Evolutionary conservation across 2,113 vertebrate species (phyloP).

Genomic region (Tinamus guttatus): DNA sequence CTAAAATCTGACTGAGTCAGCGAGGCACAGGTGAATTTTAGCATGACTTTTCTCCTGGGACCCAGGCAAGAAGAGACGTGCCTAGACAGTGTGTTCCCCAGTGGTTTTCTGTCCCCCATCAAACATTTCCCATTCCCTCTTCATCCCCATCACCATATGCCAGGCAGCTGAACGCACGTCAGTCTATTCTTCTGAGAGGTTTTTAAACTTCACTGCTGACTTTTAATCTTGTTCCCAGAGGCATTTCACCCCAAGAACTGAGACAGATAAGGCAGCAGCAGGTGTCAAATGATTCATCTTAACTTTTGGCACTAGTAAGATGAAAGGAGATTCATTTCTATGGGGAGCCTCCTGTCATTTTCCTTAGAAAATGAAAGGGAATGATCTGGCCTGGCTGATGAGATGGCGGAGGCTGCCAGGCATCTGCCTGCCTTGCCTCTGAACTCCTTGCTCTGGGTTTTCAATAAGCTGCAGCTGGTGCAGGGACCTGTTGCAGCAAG

Average conservation of each 20-base stretch:
- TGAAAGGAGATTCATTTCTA: slow-evolving; percentile 25
- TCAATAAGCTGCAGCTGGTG: background rate
- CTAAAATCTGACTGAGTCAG: background rate
- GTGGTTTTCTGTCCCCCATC: background rate
- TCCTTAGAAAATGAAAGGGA: slow-evolving; percentile 12
- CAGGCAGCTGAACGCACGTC: background rate
- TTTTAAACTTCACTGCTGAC: slow-evolving; percentile 46
- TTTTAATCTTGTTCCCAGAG: slow-evolving; percentile 45
- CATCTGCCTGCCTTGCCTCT: background rate
- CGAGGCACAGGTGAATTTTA: background rate
- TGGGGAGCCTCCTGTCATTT: slow-evolving; percentile 5
- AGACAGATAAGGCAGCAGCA: slow-evolving; percentile 30
- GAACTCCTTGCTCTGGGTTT: background rate
- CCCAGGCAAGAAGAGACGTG: background rate
- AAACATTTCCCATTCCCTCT: background rate
- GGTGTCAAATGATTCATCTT: slow-evolving; percentile 49
- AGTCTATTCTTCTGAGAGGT: background rate
- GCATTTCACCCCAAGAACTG: slow-evolving; percentile 41
- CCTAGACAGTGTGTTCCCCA: background rate
- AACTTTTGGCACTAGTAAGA: background rate
- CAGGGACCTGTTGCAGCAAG: background rate
- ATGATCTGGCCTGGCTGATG: background rate
- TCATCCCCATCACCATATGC: background rate
- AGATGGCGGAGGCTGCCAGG: background rate
- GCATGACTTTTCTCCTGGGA: background rate